Conservation (phyloP, 2,888 invertebrate genomes). For the Plutella xylostella region DNA sequence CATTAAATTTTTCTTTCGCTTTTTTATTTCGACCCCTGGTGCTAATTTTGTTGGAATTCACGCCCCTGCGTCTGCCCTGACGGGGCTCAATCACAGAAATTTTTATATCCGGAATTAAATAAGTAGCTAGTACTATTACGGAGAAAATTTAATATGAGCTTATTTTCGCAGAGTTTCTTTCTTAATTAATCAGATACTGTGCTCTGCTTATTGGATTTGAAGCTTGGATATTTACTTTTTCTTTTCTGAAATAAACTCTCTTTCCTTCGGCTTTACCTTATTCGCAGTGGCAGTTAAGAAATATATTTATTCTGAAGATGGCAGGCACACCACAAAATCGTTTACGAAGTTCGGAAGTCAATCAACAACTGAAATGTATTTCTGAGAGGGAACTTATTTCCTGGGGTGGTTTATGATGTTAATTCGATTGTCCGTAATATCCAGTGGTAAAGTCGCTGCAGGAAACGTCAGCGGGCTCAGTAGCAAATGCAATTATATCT, state of each 20-base stretch:
- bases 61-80: conserved; percentile 67
- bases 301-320: no score
- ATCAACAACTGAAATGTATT: conserved; percentile 51
- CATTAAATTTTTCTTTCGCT: conserved; percentile 72
- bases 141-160: conserved; percentile 62
- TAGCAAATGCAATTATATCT: conserved; percentile 65
- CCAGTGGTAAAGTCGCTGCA: conserved; percentile 46
- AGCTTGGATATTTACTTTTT: not conserved
- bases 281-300: no score
- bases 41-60: conserved; percentile 73
- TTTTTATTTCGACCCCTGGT: conserved; percentile 71
- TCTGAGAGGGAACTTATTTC: conserved; percentile 57
- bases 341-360: conserved; percentile 27
- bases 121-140: conserved; percentile 66
- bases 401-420: conserved; percentile 57
- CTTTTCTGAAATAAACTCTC: no score
- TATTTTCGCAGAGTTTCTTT: conserved; percentile 49
- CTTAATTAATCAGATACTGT: conserved; percentile 48
- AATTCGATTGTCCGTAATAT: conserved; percentile 65
- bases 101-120: conserved; percentile 71
- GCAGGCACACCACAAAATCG: not conserved
- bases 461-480: conserved; percentile 61
- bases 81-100: conserved; percentile 71
- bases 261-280: no score
- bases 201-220: conserved; percentile 24